Conservation (phyloP, 2,113 vertebrate genomes). For the Sus scrofa region T2T-Sscrofa CM000822.6:76256001-76256500, state of each 20-base stretch:
- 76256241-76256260: neutral
- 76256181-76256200: neutral
- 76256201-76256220: neutral
- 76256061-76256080: neutral
- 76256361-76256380: neutral
- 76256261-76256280: neutral
- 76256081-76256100: neutral
- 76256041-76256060: constrained; percentile 48
- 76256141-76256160: neutral
- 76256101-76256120: neutral
- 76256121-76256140: neutral
- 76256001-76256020: neutral
- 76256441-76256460: constrained; percentile 5
- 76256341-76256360: neutral
- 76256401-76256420: neutral
- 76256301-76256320: neutral
- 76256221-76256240: neutral
- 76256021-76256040: neutral
- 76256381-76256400: neutral
- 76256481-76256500: constrained; percentile 36
- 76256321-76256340: constrained; percentile 11
- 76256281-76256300: neutral
- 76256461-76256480: neutral
- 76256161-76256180: neutral
- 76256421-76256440: neutral